Conservation (phyloP, 2,888 invertebrate genomes). For the Agrochola circellaris region DNA sequence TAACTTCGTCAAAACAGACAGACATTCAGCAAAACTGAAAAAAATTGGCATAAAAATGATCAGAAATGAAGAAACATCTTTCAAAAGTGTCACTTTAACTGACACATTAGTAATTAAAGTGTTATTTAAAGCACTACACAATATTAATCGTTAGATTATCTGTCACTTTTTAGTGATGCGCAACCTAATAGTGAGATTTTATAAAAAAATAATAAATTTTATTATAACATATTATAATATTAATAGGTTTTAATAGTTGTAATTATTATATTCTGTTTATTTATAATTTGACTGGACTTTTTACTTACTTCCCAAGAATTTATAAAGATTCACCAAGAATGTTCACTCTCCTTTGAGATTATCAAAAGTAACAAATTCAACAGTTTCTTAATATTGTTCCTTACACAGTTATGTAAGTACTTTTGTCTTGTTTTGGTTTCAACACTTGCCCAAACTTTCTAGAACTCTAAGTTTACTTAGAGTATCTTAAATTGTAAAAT, state of each 20-base stretch:
- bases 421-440: neutral
- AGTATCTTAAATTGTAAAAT: too few relatives aligned
- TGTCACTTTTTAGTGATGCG: constrained; percentile 68
- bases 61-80: constrained; percentile 27
- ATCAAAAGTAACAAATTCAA: neutral
- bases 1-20: neutral
- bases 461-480: neutral
- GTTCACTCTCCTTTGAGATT: neutral
- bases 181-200: constrained; percentile 85
- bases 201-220: constrained; percentile 68
- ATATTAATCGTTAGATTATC: constrained; percentile 54
- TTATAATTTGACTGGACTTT: constrained; percentile 59
- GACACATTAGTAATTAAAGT: constrained; percentile 47
- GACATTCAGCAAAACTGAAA: neutral
- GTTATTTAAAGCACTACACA: constrained; percentile 53
- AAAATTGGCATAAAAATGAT: neutral
- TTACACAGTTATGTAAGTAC: too few relatives aligned
- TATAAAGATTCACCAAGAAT: neutral
- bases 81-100: constrained; percentile 41
- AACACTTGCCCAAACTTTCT: neutral
- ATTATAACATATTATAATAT: constrained; percentile 63
- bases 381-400: too few relatives aligned
- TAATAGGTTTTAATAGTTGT: constrained; percentile 65
- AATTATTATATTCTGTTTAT: constrained; percentile 53
- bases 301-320: neutral